A percentile compares a stretch with the other conserved stretches of the same genome.
These are phyloP conservation scores for Anas platyrhynchos DNA, from an alignment of 2,113 vertebrate species.

Conservation along the genomic window DNA sequence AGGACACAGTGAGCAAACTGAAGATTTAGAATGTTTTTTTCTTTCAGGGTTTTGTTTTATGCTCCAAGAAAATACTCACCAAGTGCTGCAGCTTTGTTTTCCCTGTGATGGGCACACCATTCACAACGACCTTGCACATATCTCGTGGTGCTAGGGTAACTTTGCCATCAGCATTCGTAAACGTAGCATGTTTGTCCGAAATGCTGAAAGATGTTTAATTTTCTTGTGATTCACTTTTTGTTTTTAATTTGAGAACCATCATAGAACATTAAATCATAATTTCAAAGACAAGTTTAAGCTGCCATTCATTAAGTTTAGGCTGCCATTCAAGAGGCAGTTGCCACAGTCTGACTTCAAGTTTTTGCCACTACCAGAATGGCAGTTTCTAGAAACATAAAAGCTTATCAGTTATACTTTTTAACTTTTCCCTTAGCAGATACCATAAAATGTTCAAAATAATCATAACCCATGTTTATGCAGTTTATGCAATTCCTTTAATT, in stretches of 20 bases:
- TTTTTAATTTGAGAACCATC: not conserved
- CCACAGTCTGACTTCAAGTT: not conserved
- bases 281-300: not conserved
- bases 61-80: conserved; percentile 67
- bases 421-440: not conserved
- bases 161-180: conserved; percentile 78
- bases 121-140: conserved; percentile 84
- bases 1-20: too few species aligned
- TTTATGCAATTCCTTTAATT: not conserved
- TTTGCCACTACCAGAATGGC: not conserved
- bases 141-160: conserved; percentile 77
- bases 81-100: conserved; percentile 83
- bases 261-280: not conserved
- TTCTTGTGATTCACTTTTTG: not conserved
- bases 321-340: not conserved
- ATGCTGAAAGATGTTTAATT: conserved; percentile 75
- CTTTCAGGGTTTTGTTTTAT: not conserved
- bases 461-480: not conserved
- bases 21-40: not conserved
- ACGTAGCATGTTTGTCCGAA: conserved; percentile 84
- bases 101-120: conserved; percentile 75
- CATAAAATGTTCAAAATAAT: not conserved
- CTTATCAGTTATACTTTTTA: not conserved
- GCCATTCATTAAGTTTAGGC: not conserved
- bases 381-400: not conserved